Percentiles rank a stretch among this genome's conserved stretches.
Conservation (phyloP, 2,113 vertebrate species). For the Atherinomorus stipes region DNA sequence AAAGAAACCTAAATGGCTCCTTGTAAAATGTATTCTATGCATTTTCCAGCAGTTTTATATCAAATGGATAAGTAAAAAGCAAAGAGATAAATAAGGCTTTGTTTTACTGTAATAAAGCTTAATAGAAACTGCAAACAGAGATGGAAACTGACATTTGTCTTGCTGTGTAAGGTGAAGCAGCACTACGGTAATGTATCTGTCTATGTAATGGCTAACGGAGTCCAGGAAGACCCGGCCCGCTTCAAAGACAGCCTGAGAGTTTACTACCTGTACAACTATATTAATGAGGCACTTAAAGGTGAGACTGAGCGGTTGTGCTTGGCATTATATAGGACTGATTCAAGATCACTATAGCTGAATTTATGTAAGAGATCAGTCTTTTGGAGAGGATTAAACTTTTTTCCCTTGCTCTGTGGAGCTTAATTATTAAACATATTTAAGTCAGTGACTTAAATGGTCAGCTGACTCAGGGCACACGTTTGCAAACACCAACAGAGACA, state of each 20-base stretch:
- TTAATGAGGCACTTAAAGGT: constrained; percentile 98
- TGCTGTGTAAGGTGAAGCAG: constrained; percentile 84
- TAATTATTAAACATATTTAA: constrained; percentile 78
- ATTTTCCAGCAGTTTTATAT: background rate
- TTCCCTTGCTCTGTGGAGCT: constrained; percentile 27
- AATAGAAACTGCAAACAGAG: background rate
- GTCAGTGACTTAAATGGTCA: constrained; percentile 57
- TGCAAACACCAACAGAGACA: constrained; percentile 24
- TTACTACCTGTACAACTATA: constrained; percentile 92
- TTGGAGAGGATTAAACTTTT: background rate
- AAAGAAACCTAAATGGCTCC: too few relatives aligned
- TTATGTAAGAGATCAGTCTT: background rate
- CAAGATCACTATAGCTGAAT: background rate
- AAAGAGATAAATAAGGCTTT: background rate
- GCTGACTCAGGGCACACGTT: constrained; percentile 32
- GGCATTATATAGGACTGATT: background rate
- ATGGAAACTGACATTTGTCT: background rate
- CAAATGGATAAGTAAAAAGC: background rate
- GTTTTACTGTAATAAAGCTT: background rate
- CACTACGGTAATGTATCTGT: constrained; percentile 89
- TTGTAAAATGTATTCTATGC: too few relatives aligned
- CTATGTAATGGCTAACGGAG: constrained; percentile 91
- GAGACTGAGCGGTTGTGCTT: constrained; percentile 43
- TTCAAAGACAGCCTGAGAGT: constrained; percentile 89
- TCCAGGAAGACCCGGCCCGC: constrained; percentile 86